Base-by-base conservation (phyloP, 2,888 invertebrate species). In the Cactoblastis cactorum region DNA sequence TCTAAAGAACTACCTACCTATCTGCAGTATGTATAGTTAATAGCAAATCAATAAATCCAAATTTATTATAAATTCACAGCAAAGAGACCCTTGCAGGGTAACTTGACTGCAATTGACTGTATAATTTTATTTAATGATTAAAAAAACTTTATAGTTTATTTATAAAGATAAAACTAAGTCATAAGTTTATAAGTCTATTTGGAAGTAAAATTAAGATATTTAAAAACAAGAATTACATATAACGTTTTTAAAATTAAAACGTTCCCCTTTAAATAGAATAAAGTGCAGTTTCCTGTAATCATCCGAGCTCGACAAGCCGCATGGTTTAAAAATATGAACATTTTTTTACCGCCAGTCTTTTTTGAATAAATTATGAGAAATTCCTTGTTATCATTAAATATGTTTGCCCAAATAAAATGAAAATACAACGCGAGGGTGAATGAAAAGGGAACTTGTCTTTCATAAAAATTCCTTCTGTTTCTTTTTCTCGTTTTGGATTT, bases 261-360 rank as follows among this genome's bases (percentile, higher is more conserved):
- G 14, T 49, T 49, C 39, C 28, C 15, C 49, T 49, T 41, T 34
- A 33, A 49, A 49, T 41, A 11, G 38, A 19, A 39, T 41, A 34
- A 49, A 49, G 49, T 49, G 49, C 49, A 41, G 49, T 49, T 49
- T 34, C 33, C 49, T 41, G 49, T 49, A 49, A 49, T 49, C 49
- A 41, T 49, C 19, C 41, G 11, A 22, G 39, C 39, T 39, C 39
- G 41, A 34, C 49, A 34, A 41, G 41, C 49, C 41, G 32, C 49
- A 38, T 32, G 22, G 12, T 33, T 28, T 41, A 34, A 38, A 48
- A 41, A 49, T 18, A 49, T 22, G 32, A 41, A 49, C 34, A 49
- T 49, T 49, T 49, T 11, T 19, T 18, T 19, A 15, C 17, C 32
- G 17, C 38, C 28, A 32, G 38, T 39, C 49, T 33, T 41, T 22